phyloP scores from a whole-genome alignment of 1,140 invertebrate species.

The Atta colombica region DNA sequence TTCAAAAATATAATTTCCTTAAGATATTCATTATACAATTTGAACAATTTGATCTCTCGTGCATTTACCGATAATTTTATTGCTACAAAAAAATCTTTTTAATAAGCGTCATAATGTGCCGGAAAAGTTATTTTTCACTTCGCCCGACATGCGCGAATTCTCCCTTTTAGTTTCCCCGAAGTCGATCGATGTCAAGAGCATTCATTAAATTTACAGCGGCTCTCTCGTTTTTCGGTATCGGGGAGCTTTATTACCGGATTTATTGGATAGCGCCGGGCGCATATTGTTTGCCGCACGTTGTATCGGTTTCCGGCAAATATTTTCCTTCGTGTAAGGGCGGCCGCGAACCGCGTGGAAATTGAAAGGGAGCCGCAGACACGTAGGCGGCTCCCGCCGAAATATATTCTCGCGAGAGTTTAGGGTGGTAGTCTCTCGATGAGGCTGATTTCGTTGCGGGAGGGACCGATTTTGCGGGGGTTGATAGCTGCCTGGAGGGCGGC shows the following conservation, averaged over 20 bases:
- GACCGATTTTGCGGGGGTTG: conserved; percentile 77
- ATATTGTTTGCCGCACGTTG: conserved; percentile 64
- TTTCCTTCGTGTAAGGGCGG: conserved; percentile 67
- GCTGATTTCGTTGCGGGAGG: conserved; percentile 79
- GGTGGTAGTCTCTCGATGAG: conserved; percentile 76
- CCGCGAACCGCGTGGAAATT: conserved; percentile 77
- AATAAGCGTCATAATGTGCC: background rate
- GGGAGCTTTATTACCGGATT: conserved; percentile 62
- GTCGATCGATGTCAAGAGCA: conserved; percentile 62
- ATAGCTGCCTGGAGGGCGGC: conserved; percentile 83
- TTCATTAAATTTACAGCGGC: conserved; percentile 62
- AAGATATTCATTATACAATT: no score
- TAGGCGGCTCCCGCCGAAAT: conserved; percentile 72
- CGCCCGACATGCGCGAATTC: conserved; percentile 25
- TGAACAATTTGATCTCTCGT: background rate
- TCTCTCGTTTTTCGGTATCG: conserved; percentile 59
- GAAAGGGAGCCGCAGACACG: conserved; percentile 70
- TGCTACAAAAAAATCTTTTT: background rate
- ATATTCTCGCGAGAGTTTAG: conserved; percentile 84
- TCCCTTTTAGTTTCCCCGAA: conserved; percentile 17
- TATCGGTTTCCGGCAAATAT: conserved; percentile 66
- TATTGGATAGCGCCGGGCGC: conserved; percentile 60
- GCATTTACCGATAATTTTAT: background rate
- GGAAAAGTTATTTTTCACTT: conserved; percentile 28
- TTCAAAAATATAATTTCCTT: background rate